Base-by-base conservation (phyloP, 2,113 vertebrate genomes). In the Osmerus mordax region DNA sequence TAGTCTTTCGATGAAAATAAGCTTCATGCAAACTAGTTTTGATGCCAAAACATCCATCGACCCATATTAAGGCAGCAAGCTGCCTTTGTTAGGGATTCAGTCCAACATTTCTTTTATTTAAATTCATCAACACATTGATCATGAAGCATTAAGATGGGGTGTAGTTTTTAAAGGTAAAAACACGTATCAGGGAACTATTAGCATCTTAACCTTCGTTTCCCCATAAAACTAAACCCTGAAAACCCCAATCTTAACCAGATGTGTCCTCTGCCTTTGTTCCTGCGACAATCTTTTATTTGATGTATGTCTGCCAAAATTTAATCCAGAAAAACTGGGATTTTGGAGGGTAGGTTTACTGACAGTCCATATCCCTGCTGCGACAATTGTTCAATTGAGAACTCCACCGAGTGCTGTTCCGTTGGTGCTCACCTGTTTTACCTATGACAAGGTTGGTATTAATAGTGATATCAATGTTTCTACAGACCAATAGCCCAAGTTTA, bases 401-500 rank as follows among this genome's bases (percentile, higher is more conserved):
- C 71, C 59, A 41, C 19, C 41, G 51, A 80, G 71, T 51, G 78
- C 73, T 74, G 18, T 82, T 67, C 70, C 54, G 78, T 62, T 59
- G 84, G 81, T 81, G 79, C 86, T 83, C 67, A 63, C 73, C 69
- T 61, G 60, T 82, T 75, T 64, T 72, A 75, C 65, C 36, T 51
- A 21, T 60, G 41, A 15, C 13, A 70, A 47, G 56, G 56, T 18
- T 28, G 14, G 28, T 19, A 56, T 68, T 68, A 32, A 11, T 68
- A 13, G 23, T 25, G 55, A 14, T 32, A 11, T 55, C 28, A 23
- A 1, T 55, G 25, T 32, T 15, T 69, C 28, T 55, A 23, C 41
- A 52, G 52, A 28, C 51, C 25, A 25, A 25, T 67, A 67, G 16
- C 32, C 53, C 36, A 65, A 51, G 36, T 65, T 65, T 51, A 12